These are phyloP conservation scores for Meles meles DNA, from an alignment of 2,113 vertebrate species.

Conservation along the genomic window DNA sequence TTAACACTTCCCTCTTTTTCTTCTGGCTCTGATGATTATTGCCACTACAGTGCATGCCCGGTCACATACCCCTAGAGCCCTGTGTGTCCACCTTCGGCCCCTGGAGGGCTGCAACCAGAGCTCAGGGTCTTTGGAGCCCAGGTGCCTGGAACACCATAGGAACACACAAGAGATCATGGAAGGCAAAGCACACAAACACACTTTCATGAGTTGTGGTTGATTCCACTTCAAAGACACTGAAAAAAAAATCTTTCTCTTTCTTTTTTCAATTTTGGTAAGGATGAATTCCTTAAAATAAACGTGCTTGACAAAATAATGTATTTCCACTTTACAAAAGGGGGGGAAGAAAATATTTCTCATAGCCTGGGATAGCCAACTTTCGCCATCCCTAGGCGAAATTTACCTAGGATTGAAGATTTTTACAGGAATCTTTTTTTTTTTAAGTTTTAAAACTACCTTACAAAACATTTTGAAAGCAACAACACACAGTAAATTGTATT, in stretches of 20 bases:
- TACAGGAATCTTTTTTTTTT: neutral
- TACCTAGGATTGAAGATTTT: neutral
- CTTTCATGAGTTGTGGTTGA: neutral
- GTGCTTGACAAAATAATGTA: neutral
- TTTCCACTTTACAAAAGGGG: neutral
- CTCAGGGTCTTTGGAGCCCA: neutral
- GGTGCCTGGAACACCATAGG: neutral
- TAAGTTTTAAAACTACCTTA: neutral
- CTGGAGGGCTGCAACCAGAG: neutral
- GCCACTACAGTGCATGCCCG: neutral
- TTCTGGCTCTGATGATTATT: neutral
- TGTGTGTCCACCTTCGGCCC: neutral
- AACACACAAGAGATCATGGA: rapidly evolving
- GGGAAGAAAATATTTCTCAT: neutral
- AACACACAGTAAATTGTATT: neutral
- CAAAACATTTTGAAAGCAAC: neutral
- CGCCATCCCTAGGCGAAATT: neutral
- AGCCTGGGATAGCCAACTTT: neutral
- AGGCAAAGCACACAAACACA: neutral
- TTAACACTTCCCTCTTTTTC: neutral
- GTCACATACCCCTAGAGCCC: neutral
- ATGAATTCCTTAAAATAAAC: neutral
- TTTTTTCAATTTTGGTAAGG: neutral
- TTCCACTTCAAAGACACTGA: neutral
- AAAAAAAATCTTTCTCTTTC: neutral